Base-by-base conservation (phyloP, 2,797 vertebrate genomes). In the Sebastes steindachneri region DNA sequence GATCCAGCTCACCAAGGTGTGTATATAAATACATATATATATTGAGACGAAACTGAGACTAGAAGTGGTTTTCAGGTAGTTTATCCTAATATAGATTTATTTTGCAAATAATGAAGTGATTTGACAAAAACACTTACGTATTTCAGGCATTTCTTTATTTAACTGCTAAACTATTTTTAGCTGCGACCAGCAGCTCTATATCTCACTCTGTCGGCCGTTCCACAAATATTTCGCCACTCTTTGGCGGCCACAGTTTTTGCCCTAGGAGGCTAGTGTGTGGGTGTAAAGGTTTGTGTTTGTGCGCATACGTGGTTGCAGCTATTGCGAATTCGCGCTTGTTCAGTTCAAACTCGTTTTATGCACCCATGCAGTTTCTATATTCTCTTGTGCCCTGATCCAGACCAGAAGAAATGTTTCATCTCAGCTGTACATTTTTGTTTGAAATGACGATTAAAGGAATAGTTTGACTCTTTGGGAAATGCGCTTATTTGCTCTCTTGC, bases 1-100 rank as follows among this genome's bases (percentile, higher is more conserved):
- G 93, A 97, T 98, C 80, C 97, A 98, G 88, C 96, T 98, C 63
- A 97, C 96, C 68, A 98, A 98, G 96, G 97, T 59, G 15, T 35
- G 1, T 37, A 8, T 10, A 2, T 59, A 11, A 23, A 12, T 9
- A 4, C 28, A 26, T 29, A 25, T 41, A 9, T 11, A 9, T 59
- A 29, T 9, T 29, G 57, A 25, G 26, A 19, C 8, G 1, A 26
- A 51, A 74, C 26, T 29, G n/a, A 57, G 25, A 58, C 37, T 29
- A 35, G 23, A 60, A 54, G 21, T 28, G 5, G 54, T 23, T 58
- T 0, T 63, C 10, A 5, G 9, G 28, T 26, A 33, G 26, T 25
- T 51, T 53, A 6, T 48, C 9, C n/a, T 21, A 29, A 25, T 53
- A 63, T n/a, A 26, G 21, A 21, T 65, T 65, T 29, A 12, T 55